These are phyloP conservation scores for Pantala flavescens DNA, from an alignment of 1,140 invertebrate species.

Conservation along the genomic window DNA sequence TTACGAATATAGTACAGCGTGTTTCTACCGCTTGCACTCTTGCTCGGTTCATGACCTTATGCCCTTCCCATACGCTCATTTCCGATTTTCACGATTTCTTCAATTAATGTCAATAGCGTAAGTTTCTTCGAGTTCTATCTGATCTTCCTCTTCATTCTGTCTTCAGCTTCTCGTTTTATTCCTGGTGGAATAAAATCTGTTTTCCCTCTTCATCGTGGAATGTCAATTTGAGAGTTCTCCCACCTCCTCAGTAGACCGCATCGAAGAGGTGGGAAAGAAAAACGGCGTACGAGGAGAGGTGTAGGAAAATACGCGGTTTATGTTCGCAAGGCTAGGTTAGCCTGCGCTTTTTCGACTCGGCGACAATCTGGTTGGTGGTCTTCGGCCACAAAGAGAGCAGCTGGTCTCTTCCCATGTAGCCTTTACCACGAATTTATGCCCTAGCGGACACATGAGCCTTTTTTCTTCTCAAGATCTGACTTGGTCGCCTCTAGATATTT, in stretches of 20 bases:
- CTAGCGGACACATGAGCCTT: no score
- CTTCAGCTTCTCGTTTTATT: neutral
- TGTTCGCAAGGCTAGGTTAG: no score
- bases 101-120: neutral
- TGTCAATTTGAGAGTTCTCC: neutral
- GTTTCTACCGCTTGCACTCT: neutral
- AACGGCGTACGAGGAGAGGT: no score
- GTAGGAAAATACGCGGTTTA: no score
- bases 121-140: neutral
- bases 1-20: constrained; percentile 6
- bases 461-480: no score
- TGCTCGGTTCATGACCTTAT: constrained; percentile 1
- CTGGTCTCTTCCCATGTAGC: no score
- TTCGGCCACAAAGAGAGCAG: no score
- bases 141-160: neutral
- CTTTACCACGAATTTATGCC: no score
- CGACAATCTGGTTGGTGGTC: no score
- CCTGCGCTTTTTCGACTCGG: no score
- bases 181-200: neutral
- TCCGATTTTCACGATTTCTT: neutral
- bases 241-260: neutral
- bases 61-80: neutral
- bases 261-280: neutral
- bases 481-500: no score
- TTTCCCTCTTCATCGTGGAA: neutral